phyloP scores from a whole-genome alignment of 2,888 invertebrate species.

The Vanessa cardui region DNA sequence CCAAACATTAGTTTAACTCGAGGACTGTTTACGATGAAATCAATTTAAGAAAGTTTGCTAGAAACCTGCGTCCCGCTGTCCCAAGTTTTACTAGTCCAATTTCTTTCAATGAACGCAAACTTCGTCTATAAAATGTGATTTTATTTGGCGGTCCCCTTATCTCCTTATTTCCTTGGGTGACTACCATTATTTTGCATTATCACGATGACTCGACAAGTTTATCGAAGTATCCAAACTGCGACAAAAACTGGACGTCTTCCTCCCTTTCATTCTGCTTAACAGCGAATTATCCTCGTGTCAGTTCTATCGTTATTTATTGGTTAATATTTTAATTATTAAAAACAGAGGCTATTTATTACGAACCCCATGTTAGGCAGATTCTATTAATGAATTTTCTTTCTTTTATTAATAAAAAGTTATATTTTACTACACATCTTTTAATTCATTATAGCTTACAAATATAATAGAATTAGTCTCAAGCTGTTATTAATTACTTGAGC shows the following conservation, averaged over 20 bases:
- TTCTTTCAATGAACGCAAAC: slow-evolving; percentile 68
- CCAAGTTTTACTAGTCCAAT: slow-evolving; percentile 55
- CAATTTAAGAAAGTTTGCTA: slow-evolving; percentile 60
- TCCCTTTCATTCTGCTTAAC: slow-evolving; percentile 39
- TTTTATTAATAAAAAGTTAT: too few species aligned
- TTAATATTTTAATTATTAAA: slow-evolving; percentile 31
- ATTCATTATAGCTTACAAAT: too few species aligned
- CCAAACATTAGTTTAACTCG: slow-evolving; percentile 57
- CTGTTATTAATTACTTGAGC: too few species aligned
- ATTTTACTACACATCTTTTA: too few species aligned
- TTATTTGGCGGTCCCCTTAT: slow-evolving; percentile 62
- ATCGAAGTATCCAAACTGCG: slow-evolving; percentile 53
- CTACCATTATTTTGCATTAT: slow-evolving; percentile 75
- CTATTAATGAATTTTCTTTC: neutral
- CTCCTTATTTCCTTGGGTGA: slow-evolving; percentile 64
- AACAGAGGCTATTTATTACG: neutral
- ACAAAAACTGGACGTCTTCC: slow-evolving; percentile 43
- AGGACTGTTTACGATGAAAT: slow-evolving; percentile 56
- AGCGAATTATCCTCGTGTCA: slow-evolving; percentile 43
- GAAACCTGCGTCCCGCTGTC: slow-evolving; percentile 50
- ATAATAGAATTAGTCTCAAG: too few species aligned
- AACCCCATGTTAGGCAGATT: neutral
- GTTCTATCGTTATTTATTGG: slow-evolving; percentile 38
- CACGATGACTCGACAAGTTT: slow-evolving; percentile 65
- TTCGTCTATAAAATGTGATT: slow-evolving; percentile 67